phyloP scores from a whole-genome alignment of 2,113 vertebrate genomes.

The Anguilla rostrata region DNA sequence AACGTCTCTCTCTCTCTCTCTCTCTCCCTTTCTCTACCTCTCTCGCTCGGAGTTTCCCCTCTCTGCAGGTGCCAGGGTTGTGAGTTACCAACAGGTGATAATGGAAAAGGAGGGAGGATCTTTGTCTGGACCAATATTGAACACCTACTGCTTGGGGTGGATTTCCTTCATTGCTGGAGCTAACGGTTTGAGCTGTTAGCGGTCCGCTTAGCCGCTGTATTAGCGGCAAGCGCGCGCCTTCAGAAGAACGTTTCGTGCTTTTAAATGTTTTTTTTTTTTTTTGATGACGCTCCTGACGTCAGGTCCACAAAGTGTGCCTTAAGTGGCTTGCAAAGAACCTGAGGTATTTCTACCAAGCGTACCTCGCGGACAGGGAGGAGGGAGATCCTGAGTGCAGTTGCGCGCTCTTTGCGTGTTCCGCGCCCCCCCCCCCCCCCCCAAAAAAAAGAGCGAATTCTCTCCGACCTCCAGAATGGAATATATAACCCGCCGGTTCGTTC shows the following conservation, averaged over 20 bases:
- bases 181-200: background rate
- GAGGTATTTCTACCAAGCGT: too few species aligned
- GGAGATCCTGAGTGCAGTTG: too few species aligned
- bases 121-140: background rate
- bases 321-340: too few species aligned
- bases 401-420: too few species aligned
- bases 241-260: background rate
- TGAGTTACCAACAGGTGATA: background rate
- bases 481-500: too few species aligned
- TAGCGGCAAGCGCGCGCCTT: background rate
- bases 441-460: too few species aligned
- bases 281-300: too few species aligned
- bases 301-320: background rate
- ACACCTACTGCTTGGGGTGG: background rate
- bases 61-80: background rate
- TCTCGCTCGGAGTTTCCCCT: conserved; percentile 19
- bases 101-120: background rate
- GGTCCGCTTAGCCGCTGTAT: background rate
- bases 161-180: background rate
- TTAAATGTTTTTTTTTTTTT: too few species aligned
- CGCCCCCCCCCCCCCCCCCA: too few species aligned
- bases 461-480: too few species aligned
- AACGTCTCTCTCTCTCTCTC: too few species aligned
- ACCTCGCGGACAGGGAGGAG: too few species aligned
- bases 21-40: background rate